Conservation (phyloP, 2,797 vertebrate genomes). For the Aplochiton taeniatus region DNA sequence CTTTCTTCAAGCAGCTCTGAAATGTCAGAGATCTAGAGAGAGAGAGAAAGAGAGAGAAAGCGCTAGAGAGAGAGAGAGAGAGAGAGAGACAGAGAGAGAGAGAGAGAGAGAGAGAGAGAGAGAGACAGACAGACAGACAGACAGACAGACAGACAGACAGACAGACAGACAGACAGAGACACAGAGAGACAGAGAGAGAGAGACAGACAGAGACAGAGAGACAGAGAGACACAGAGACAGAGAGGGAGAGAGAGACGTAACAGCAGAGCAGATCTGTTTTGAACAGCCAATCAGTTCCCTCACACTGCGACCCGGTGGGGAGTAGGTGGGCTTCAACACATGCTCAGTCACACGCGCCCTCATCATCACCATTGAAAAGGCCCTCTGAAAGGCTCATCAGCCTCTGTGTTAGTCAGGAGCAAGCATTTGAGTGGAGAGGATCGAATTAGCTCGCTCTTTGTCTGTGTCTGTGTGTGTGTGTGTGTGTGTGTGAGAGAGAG, state of each 20-base stretch:
- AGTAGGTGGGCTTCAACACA: slow-evolving; percentile 21
- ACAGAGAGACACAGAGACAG: no score
- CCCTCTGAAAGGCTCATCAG: slow-evolving; percentile 20
- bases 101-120: no score
- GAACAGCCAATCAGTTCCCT: slow-evolving; percentile 37
- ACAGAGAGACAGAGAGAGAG: no score
- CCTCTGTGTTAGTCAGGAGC: not conserved
- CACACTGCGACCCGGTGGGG: slow-evolving; percentile 3
- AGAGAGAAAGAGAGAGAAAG: no score
- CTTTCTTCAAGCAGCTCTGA: slow-evolving; percentile 4
- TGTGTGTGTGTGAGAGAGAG: not conserved
- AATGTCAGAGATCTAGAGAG: not conserved
- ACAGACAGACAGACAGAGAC: no score
- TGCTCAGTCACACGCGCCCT: slow-evolving; percentile 6
- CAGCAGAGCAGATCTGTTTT: not conserved
- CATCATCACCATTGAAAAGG: slow-evolving; percentile 32
- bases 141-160: no score
- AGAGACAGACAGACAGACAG: no score
- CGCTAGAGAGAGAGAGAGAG: no score
- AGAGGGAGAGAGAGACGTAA: no score
- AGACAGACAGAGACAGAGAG: no score
- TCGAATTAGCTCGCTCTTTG: slow-evolving; percentile 1
- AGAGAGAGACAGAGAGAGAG: no score
- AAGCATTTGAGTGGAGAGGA: not conserved
- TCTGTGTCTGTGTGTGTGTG: not conserved